These are phyloP conservation scores for Sula dactylatra DNA, from an alignment of 2,113 vertebrate species.

Conservation along the genomic window DNA sequence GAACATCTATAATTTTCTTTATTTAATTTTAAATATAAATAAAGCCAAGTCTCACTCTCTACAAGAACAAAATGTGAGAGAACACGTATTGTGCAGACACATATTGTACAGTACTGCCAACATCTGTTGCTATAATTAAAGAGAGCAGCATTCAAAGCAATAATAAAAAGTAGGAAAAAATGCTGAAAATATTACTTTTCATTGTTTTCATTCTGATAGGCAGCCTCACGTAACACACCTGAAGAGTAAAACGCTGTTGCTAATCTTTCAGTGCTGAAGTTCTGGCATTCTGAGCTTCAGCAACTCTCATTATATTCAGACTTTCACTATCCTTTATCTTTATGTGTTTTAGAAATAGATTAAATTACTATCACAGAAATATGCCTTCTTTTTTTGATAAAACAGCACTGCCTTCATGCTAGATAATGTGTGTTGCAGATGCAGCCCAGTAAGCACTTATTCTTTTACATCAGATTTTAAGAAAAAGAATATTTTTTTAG, in stretches of 20 bases:
- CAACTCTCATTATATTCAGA: not conserved
- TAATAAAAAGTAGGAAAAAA: slow-evolving; percentile 2
- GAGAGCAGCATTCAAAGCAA: not conserved
- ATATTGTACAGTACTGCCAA: slow-evolving; percentile 10
- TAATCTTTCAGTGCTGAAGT: not conserved
- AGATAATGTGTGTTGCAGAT: not conserved
- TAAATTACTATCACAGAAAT: not conserved
- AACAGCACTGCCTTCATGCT: not conserved
- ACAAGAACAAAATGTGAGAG: slow-evolving; percentile 42
- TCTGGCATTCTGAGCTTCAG: not conserved
- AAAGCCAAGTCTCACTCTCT: not conserved
- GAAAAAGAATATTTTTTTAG: not conserved
- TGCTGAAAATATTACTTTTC: not conserved
- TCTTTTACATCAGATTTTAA: not conserved
- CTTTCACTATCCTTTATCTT: not conserved
- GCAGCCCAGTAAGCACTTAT: not conserved
- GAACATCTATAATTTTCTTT: not conserved
- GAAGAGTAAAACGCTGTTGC: not conserved
- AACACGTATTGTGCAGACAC: slow-evolving; percentile 20
- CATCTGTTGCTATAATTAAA: slow-evolving; percentile 41
- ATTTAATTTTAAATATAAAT: slow-evolving; percentile 1
- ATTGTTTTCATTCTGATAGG: not conserved
- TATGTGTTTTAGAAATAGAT: not conserved
- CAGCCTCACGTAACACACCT: not conserved
- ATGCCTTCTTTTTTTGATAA: not conserved